phyloP scores from a whole-genome alignment of 2,888 invertebrate genomes.

The Melanostoma scalare region DNA sequence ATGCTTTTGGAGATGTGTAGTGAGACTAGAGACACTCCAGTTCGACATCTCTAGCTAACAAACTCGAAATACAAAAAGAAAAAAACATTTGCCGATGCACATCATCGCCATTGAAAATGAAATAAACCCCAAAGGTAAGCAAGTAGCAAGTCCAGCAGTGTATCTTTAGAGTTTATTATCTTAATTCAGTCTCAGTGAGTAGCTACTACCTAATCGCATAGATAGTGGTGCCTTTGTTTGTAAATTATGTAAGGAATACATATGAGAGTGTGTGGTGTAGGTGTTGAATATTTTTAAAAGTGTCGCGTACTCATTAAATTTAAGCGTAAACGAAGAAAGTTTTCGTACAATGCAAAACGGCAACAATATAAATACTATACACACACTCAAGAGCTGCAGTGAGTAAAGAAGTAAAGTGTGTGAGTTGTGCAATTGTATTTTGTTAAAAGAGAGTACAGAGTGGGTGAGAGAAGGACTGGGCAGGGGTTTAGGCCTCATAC shows the following conservation, averaged over 20 bases:
- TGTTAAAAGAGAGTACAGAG: constrained; percentile 34
- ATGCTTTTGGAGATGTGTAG: constrained; percentile 58
- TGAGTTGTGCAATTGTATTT: constrained; percentile 48
- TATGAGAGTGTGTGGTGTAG: constrained; percentile 41
- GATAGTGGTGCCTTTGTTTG: constrained; percentile 41
- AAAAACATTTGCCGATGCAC: constrained; percentile 36
- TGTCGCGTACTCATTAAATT: constrained; percentile 47
- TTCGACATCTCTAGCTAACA: constrained; percentile 56
- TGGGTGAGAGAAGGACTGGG: constrained; percentile 2
- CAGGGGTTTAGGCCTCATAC: neutral
- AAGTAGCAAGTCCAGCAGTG: constrained; percentile 10
- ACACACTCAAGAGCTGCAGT: constrained; percentile 57
- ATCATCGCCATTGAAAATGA: constrained; percentile 23
- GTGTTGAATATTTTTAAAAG: constrained; percentile 45
- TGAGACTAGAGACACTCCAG: constrained; percentile 65
- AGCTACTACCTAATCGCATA: constrained; percentile 15
- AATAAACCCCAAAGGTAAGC: constrained; percentile 60
- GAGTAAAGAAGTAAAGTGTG: constrained; percentile 32
- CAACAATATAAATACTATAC: constrained; percentile 62
- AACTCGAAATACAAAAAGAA: constrained; percentile 16
- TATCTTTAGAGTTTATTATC: constrained; percentile 18
- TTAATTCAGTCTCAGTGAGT: constrained; percentile 7
- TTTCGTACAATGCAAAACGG: constrained; percentile 54
- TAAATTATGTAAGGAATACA: constrained; percentile 47
- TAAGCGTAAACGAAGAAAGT: constrained; percentile 60